These are phyloP conservation scores for Drosophila recens DNA, from an alignment of 2,888 invertebrate species.

Conservation along the genomic window DNA sequence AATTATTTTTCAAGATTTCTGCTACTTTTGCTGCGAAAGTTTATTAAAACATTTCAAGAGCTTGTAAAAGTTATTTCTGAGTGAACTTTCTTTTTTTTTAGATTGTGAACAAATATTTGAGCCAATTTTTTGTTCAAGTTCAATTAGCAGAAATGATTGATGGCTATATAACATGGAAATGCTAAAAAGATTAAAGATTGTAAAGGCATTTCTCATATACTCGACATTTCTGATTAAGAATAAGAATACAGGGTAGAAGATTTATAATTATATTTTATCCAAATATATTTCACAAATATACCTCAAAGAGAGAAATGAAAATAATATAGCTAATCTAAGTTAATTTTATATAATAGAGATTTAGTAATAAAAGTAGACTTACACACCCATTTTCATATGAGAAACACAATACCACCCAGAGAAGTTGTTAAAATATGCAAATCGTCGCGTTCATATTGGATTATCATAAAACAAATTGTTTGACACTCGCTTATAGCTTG, in stretches of 20 bases:
- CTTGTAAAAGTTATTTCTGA: conserved; percentile 15
- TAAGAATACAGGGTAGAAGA: not conserved
- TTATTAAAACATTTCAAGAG: conserved; percentile 34
- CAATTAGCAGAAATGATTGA: not conserved
- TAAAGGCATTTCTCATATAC: not conserved
- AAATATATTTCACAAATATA: not conserved
- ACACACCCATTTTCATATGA: not conserved
- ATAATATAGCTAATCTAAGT: not conserved
- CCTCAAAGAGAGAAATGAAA: not conserved
- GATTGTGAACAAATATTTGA: not conserved
- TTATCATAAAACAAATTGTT: conserved; percentile 63
- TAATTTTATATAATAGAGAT: not conserved
- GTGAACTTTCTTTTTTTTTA: conserved; percentile 9
- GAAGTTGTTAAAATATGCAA: conserved; percentile 30
- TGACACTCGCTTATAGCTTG: conserved; percentile 60
- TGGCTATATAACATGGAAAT: not conserved
- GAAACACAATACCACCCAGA: conserved; percentile 14
- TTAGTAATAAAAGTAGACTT: conserved; percentile 19
- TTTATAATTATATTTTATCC: too few species aligned
- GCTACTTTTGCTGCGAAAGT: conserved; percentile 54
- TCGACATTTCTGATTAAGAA: not conserved
- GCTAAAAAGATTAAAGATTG: too few species aligned
- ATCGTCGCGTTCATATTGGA: conserved; percentile 27
- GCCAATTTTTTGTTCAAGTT: not conserved
- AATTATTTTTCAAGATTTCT: conserved; percentile 55